Conservation (phyloP, 2,113 vertebrate genomes). For the Oreocharis arfaki region DNA sequence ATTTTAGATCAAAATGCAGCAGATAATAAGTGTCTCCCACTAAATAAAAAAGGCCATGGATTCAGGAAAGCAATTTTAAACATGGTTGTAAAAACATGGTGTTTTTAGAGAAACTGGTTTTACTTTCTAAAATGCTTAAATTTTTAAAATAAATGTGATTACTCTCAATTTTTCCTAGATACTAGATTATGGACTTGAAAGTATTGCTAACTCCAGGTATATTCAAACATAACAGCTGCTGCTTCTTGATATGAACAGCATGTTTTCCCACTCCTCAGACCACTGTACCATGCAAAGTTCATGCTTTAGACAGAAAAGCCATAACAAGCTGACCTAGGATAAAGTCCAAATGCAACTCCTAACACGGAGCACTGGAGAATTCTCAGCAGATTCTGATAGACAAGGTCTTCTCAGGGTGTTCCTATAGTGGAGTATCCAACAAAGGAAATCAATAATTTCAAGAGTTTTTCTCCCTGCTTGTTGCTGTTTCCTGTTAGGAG, state of each 20-base stretch:
- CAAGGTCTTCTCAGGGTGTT: background rate
- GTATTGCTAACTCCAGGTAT: background rate
- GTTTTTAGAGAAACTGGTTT: background rate
- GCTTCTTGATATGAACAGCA: background rate
- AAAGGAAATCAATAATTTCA: constrained; percentile 31
- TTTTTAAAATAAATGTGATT: background rate
- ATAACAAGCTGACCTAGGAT: background rate
- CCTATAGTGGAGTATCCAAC: background rate
- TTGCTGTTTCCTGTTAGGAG: constrained; percentile 5
- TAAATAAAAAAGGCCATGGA: background rate
- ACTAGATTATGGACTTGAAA: background rate
- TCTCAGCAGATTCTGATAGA: background rate
- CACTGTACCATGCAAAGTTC: background rate
- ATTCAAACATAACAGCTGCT: background rate
- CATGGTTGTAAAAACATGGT: background rate
- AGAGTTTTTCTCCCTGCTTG: background rate
- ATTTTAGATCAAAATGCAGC: background rate
- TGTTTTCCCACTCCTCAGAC: background rate
- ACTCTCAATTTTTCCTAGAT: background rate
- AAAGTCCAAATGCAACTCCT: background rate
- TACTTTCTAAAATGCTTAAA: background rate
- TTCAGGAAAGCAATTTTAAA: background rate
- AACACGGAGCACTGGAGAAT: background rate
- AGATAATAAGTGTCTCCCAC: background rate
- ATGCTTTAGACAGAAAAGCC: background rate